Evolutionary conservation across 1,140 invertebrate species (phyloP).

Genomic region (Heliconius eleuchia): DNA sequence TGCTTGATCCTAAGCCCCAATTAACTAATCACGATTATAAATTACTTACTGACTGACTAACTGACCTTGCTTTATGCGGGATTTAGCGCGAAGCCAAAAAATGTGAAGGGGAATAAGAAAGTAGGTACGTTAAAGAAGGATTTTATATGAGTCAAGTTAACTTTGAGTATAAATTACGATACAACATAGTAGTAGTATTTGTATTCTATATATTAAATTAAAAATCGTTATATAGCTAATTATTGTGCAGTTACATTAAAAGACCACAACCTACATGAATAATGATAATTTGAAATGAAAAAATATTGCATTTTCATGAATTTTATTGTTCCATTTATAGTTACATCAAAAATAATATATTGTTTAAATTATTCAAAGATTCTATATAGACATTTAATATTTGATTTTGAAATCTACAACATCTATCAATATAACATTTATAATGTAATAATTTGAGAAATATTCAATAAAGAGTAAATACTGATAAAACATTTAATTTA

Average conservation of each 20-base stretch:
- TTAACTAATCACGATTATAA: too few relatives aligned
- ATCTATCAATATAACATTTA: slow-evolving; percentile 63
- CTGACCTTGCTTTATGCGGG: too few relatives aligned
- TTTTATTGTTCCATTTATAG: slow-evolving; percentile 65
- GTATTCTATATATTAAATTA: too few relatives aligned
- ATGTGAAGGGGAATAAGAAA: neutral
- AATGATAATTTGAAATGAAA: slow-evolving; percentile 33
- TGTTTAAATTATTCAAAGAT: slow-evolving; percentile 57
- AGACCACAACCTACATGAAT: too few relatives aligned
- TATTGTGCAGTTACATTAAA: too few relatives aligned
- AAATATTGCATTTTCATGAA: slow-evolving; percentile 25
- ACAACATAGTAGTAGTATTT: too few relatives aligned
- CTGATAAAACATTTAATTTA: slow-evolving; percentile 66
- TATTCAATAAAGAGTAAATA: slow-evolving; percentile 67
- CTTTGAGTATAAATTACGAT: too few relatives aligned
- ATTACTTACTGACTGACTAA: too few relatives aligned
- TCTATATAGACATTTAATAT: slow-evolving; percentile 63
- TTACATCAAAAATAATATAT: slow-evolving; percentile 68
- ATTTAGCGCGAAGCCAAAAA: slow-evolving; percentile 8
- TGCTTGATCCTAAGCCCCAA: too few relatives aligned
- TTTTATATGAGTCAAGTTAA: too few relatives aligned
- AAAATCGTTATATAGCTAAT: too few relatives aligned
- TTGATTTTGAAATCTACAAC: slow-evolving; percentile 58
- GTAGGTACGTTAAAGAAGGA: too few relatives aligned
- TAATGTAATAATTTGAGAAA: slow-evolving; percentile 54